Base-by-base conservation (phyloP, 2,797 vertebrate species). In the Sebastolobus altivelis region DNA sequence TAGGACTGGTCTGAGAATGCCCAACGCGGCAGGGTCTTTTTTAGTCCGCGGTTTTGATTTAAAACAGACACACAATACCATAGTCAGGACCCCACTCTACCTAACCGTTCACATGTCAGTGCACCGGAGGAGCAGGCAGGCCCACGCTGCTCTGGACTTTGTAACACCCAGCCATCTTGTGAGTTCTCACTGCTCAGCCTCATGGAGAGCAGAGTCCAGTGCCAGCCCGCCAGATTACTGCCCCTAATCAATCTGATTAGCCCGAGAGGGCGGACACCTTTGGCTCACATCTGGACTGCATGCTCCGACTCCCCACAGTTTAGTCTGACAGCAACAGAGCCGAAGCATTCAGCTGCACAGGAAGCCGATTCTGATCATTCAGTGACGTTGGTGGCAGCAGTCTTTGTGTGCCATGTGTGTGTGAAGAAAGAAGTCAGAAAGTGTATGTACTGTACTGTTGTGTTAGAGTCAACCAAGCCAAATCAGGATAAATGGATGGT, bases 191-290 rank as follows among this genome's bases (percentile, higher is more conserved):
- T 92, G 86, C 85, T 92, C 92, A 89, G 84, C 60, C 70, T 92
- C 80, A 83, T 75, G 75, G 70, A 91, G 86, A 49, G 80, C 83
- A 81, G 83, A 80, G 87, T 72, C 88, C 88, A 84, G 87, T 91
- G 89, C 93, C 90, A 91, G 89, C 82, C 76, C 84, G 77, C 90
- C 93, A 95, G 94, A 95, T 95, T 94, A 93, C 92, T 86, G 88
- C 82, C 81, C 85, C 87, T 93, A 95, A 96, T 96, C 95, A 95
- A 94, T 95, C 92, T 95, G 93, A 94, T 95, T 94, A 94, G 89
- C 66, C 81, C 79, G 83, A 86, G 91, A 92, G 87, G 90, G 92
- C 35, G 88, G 91, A 95, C 94, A 95, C 95, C 94, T 93, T 56
- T 75, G 85, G 85, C 90, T 87, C 90, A 85, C 92, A 93, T 95